phyloP scores from a whole-genome alignment of 2,113 vertebrate species.

The Etheostoma cragini region DNA sequence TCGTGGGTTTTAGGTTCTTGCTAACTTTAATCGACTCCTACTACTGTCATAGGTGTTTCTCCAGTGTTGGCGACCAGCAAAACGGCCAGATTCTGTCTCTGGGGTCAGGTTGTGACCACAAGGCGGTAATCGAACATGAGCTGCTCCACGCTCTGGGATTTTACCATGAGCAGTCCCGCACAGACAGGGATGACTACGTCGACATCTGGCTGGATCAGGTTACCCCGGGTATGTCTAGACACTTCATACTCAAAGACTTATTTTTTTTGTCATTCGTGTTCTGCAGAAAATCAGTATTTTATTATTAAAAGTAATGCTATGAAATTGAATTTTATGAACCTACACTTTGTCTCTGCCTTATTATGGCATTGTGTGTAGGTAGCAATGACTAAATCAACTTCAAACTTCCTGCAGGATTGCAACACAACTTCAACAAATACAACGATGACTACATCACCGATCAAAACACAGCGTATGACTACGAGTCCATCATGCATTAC shows the following conservation, averaged over 20 bases:
- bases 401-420: slow-evolving; percentile 73
- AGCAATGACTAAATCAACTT: neutral
- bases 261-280: neutral
- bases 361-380: neutral
- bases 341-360: neutral
- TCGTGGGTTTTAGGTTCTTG: neutral
- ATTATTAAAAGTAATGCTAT: neutral
- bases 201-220: slow-evolving; percentile 91
- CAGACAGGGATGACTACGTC: slow-evolving; percentile 93
- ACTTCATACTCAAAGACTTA: neutral
- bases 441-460: slow-evolving; percentile 88
- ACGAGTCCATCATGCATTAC: slow-evolving; percentile 95
- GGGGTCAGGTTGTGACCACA: slow-evolving; percentile 88
- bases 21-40: neutral
- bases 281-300: neutral
- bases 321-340: neutral
- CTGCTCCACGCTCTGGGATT: slow-evolving; percentile 92
- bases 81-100: slow-evolving; percentile 90
- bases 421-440: slow-evolving; percentile 90
- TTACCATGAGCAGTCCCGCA: slow-evolving; percentile 93
- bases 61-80: slow-evolving; percentile 87
- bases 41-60: slow-evolving; percentile 88
- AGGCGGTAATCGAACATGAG: slow-evolving; percentile 91
- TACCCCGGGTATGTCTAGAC: slow-evolving; percentile 77
- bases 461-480: slow-evolving; percentile 94